Conservation (phyloP, 2,113 vertebrate species). For the Columba janthina region DNA sequence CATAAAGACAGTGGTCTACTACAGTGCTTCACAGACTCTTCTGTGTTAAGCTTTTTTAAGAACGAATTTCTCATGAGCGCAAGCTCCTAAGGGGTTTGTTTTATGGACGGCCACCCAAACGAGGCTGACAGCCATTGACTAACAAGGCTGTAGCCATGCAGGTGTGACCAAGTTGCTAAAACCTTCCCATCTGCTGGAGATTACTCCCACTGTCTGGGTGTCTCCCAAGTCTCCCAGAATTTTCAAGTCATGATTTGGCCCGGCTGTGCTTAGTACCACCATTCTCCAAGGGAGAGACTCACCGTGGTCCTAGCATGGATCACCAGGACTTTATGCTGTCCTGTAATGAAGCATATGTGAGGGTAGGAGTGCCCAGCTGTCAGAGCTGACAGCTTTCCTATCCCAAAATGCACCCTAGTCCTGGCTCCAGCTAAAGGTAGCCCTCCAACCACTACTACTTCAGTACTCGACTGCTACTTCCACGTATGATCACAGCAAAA, state of each 20-base stretch:
- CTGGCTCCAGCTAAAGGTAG: not conserved
- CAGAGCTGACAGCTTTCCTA: not conserved
- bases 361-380: not conserved
- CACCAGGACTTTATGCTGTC: not conserved
- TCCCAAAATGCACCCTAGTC: not conserved
- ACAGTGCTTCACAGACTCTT: not conserved
- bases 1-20: not conserved
- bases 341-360: not conserved
- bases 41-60: not conserved
- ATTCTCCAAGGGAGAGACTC: not conserved
- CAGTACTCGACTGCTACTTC: not conserved
- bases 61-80: not conserved
- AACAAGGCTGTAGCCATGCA: not conserved
- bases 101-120: not conserved
- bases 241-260: not conserved
- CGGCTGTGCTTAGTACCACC: accelerated
- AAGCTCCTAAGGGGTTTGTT: not conserved
- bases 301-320: accelerated
- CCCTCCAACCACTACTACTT: not conserved
- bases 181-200: not conserved
- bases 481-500: not conserved
- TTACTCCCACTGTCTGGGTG: not conserved
- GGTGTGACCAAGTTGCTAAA: not conserved
- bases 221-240: not conserved
- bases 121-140: not conserved